phyloP scores from a whole-genome alignment of 1,140 invertebrate genomes.

The Bombus waltoni region DNA sequence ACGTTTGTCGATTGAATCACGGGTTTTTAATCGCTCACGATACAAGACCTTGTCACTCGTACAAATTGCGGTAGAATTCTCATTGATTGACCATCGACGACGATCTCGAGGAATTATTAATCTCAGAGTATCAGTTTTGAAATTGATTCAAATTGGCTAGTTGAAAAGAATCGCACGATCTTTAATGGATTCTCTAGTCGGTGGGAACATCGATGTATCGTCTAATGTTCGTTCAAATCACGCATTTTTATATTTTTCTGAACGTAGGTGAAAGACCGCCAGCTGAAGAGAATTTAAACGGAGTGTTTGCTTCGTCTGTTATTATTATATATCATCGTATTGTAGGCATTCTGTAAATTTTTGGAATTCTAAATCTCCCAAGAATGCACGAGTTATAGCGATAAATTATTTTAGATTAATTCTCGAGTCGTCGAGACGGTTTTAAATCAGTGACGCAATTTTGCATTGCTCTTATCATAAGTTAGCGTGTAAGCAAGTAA shows the following conservation, averaged over 20 bases:
- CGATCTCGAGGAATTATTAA: constrained; percentile 6
- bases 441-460: constrained; percentile 32
- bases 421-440: constrained; percentile 19
- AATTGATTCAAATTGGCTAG: neutral
- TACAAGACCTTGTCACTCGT: constrained; percentile 33
- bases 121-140: neutral
- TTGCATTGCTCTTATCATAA: constrained; percentile 38
- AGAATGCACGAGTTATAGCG: too few species aligned
- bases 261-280: too few species aligned
- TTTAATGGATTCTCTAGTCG: neutral
- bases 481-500: constrained; percentile 23
- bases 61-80: constrained; percentile 42
- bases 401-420: neutral
- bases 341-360: too few species aligned
- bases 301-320: too few species aligned
- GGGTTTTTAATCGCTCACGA: constrained; percentile 33
- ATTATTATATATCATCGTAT: too few species aligned
- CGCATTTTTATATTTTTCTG: too few species aligned
- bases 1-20: neutral
- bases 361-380: too few species aligned
- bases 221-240: neutral
- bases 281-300: too few species aligned
- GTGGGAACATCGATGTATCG: neutral
- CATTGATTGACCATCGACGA: neutral
- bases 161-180: neutral